Evolutionary conservation across 2,113 vertebrate genomes (phyloP).

Genomic region (Bucco capensis): DNA sequence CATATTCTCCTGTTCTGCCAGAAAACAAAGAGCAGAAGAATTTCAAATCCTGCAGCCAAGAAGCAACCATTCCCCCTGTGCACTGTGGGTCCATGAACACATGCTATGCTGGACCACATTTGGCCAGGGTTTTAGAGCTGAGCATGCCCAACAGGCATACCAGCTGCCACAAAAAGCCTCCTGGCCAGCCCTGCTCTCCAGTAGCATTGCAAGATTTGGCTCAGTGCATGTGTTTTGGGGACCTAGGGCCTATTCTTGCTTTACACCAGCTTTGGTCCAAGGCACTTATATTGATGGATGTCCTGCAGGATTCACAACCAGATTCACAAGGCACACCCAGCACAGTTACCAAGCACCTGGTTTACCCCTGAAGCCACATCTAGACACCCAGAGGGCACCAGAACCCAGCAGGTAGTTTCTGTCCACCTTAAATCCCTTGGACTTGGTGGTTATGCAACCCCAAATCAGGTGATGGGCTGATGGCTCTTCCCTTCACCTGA

Average conservation of each 20-base stretch:
- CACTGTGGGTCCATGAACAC: background rate
- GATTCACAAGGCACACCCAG: background rate
- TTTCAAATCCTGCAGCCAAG: background rate
- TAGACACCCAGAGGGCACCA: background rate
- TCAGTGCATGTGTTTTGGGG: accelerated
- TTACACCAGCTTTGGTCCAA: background rate
- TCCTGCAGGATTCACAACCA: background rate
- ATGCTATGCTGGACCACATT: background rate
- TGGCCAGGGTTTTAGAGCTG: background rate
- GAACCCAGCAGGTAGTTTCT: background rate
- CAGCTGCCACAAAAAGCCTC: background rate
- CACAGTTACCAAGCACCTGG: background rate
- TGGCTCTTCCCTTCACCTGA: background rate
- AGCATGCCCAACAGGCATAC: background rate
- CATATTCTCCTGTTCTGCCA: background rate
- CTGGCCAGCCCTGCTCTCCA: background rate
- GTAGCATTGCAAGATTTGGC: background rate
- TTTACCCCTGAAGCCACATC: background rate
- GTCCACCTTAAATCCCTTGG: background rate
- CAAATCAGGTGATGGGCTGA: background rate
- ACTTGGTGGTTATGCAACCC: background rate
- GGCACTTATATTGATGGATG: background rate
- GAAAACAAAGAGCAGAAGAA: background rate
- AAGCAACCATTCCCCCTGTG: background rate
- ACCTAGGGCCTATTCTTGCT: background rate